These are phyloP conservation scores for Cololabis saira DNA, from an alignment of 2,113 vertebrate species.

Conservation along the genomic window DNA sequence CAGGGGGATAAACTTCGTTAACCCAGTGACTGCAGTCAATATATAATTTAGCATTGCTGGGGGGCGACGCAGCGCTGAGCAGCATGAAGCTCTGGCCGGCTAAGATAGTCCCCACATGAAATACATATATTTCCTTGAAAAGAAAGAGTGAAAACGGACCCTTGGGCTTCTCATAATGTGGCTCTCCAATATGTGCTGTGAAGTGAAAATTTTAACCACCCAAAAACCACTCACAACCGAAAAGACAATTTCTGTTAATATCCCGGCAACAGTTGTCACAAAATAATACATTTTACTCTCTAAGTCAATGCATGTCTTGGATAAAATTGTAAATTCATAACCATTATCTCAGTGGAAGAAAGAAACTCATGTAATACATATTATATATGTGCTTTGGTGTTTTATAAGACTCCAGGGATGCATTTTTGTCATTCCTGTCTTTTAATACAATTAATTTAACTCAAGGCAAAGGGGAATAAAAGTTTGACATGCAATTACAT, in stretches of 20 bases:
- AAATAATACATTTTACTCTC: constrained; percentile 35
- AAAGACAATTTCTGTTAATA: constrained; percentile 28
- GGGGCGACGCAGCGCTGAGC: constrained; percentile 30
- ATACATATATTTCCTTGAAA: constrained; percentile 51
- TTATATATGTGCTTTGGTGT: constrained; percentile 28
- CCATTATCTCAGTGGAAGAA: constrained; percentile 40
- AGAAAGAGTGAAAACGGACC: constrained; percentile 45
- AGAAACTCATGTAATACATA: constrained; percentile 30
- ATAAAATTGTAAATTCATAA: constrained; percentile 40
- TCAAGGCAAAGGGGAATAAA: constrained; percentile 44
- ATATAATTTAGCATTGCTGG: constrained; percentile 67
- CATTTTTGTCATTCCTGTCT: constrained; percentile 32
- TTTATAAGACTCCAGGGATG: constrained; percentile 32
- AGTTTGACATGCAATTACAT: constrained; percentile 68
- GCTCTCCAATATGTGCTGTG: constrained; percentile 50
- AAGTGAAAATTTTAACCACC: constrained; percentile 46
- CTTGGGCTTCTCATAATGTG: constrained; percentile 50
- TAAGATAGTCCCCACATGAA: constrained; percentile 50
- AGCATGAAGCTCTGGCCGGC: constrained; percentile 40
- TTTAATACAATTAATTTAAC: constrained; percentile 52
- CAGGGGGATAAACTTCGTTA: constrained; percentile 57
- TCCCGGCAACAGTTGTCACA: constrained; percentile 29
- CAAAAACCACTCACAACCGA: constrained; percentile 17
- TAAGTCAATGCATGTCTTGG: constrained; percentile 36
- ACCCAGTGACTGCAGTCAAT: constrained; percentile 54